Evolutionary conservation across 2,113 vertebrate genomes (phyloP).

Genomic region (Nibea coibor): DNA sequence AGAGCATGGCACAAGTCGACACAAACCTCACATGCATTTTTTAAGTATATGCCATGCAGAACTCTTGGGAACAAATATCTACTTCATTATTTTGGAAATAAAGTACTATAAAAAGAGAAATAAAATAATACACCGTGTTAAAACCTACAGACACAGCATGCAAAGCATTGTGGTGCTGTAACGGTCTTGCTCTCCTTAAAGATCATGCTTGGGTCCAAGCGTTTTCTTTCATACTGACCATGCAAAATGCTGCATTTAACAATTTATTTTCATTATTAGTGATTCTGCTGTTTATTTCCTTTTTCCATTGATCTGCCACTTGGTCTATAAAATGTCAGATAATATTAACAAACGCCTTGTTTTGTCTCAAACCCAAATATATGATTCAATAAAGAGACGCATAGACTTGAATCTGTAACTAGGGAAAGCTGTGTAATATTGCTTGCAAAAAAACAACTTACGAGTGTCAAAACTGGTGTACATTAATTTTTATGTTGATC

Average conservation of each 20-base stretch:
- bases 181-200: too few relatives aligned
- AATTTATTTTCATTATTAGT: too few relatives aligned
- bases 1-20: background rate
- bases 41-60: background rate
- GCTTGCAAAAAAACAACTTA: background rate
- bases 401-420: background rate
- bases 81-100: too few relatives aligned
- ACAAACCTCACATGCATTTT: conserved; percentile 25
- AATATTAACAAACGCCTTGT: background rate
- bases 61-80: background rate
- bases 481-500: background rate
- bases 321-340: background rate
- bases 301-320: background rate
- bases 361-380: background rate
- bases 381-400: too few relatives aligned
- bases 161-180: background rate
- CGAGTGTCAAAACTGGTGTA: background rate
- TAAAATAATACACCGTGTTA: background rate
- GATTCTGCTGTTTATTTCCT: too few relatives aligned
- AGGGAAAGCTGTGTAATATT: background rate
- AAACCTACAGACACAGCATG: background rate
- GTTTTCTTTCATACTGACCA: too few relatives aligned
- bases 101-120: background rate
- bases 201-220: background rate
- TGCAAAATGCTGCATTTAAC: too few relatives aligned